Percentiles rank a stretch among this genome's conserved stretches.
Evolutionary conservation across 2,113 vertebrate species (phyloP).

Genomic region (Halcyon malimbica): DNA sequence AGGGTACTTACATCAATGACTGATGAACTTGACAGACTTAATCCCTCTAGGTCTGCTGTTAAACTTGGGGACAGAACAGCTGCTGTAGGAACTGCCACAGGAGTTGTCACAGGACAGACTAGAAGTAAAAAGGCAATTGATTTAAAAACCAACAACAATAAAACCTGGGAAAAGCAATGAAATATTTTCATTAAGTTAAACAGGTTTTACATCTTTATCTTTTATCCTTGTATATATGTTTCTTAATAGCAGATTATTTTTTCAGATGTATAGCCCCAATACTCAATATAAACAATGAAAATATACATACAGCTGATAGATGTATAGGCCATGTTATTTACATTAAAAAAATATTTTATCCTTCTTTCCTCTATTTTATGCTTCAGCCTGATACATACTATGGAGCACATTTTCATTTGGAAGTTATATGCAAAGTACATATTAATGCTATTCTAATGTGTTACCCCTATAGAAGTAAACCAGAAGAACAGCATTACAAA

Average conservation of each 20-base stretch:
- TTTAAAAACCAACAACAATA: conserved; percentile 4
- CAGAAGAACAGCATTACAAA: background rate
- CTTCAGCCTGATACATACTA: background rate
- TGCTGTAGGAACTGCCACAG: conserved; percentile 68
- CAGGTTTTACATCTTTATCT: conserved; percentile 7
- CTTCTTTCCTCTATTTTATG: background rate
- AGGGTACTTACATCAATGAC: conserved; percentile 84
- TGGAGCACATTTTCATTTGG: background rate
- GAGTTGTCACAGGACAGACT: conserved; percentile 74
- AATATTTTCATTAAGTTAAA: conserved; percentile 29
- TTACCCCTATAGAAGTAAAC: background rate
- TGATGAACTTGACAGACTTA: conserved; percentile 82
- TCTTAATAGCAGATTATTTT: background rate
- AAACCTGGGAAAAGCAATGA: background rate
- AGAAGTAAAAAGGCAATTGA: conserved; percentile 33
- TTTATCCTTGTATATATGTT: background rate
- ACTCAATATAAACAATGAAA: conserved; percentile 11
- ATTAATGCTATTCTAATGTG: background rate
- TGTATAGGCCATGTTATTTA: background rate
- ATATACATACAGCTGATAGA: background rate
- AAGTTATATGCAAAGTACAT: background rate
- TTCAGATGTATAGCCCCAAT: conserved; percentile 14
- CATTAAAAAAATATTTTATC: background rate
- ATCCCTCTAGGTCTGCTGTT: conserved; percentile 89
- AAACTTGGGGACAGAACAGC: conserved; percentile 80